Evolutionary conservation across 2,113 vertebrate species (phyloP).

Genomic region (Hemiprocne comata): DNA sequence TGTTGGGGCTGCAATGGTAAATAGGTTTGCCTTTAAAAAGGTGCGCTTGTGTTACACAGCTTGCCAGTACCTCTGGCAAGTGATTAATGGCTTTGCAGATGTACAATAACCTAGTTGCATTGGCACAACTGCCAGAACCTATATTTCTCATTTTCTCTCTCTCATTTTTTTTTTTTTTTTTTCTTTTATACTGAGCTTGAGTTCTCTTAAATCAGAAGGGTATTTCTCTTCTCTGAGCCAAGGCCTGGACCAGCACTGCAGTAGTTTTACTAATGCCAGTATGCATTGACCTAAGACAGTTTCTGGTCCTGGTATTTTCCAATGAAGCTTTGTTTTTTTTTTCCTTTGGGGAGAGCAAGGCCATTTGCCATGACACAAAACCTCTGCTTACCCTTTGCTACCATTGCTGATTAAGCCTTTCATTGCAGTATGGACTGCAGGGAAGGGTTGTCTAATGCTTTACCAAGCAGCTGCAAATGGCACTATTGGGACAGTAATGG

Average conservation of each 20-base stretch:
- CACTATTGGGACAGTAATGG: background rate
- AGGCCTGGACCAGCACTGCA: background rate
- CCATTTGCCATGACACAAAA: background rate
- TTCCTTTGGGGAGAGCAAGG: background rate
- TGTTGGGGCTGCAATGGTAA: background rate
- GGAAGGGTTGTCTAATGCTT: background rate
- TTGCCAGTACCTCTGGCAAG: background rate
- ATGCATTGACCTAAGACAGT: background rate
- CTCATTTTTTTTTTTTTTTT: background rate
- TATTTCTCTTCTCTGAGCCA: background rate
- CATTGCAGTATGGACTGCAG: background rate
- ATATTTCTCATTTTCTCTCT: background rate
- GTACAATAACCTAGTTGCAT: background rate
- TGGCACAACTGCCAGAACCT: background rate
- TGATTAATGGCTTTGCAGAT: background rate
- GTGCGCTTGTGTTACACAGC: background rate
- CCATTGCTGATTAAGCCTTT: background rate
- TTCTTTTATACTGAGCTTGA: background rate
- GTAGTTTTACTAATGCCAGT: background rate
- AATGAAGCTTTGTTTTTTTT: background rate
- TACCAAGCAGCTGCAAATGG: background rate
- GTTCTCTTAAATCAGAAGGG: background rate
- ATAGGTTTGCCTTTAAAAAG: background rate
- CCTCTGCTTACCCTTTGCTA: background rate
- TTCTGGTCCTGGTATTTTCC: background rate